Evolutionary conservation across 1,140 invertebrate genomes (phyloP).

Genomic region (Drosophila nebulosa): DNA sequence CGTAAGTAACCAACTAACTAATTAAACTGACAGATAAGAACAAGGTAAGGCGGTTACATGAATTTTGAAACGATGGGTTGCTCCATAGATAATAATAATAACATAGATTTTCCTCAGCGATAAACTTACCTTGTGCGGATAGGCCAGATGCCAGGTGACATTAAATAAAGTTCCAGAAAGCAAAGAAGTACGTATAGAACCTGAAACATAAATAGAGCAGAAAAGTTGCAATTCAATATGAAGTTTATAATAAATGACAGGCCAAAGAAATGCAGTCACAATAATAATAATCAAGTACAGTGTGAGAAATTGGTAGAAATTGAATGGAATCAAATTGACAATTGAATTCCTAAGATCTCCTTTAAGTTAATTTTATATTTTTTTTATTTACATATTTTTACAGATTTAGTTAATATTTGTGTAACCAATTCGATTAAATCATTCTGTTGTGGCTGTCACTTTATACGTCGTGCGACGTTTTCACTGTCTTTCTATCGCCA

Average conservation of each 20-base stretch:
- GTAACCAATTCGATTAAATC: no score
- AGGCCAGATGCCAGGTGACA: constrained; percentile 96
- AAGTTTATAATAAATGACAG: constrained; percentile 18
- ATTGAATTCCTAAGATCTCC: not conserved
- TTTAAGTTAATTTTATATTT: no score
- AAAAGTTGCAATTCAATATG: constrained; percentile 22
- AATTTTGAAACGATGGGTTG: not conserved
- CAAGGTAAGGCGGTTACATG: constrained; percentile 3
- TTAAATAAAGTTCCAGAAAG: constrained; percentile 92
- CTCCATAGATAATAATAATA: constrained; percentile 1
- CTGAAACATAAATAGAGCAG: constrained; percentile 82
- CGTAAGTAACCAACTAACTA: constrained; percentile 28
- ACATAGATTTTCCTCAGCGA: not conserved
- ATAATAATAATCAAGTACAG: not conserved
- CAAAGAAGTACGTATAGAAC: constrained; percentile 90
- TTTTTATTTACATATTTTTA: no score
- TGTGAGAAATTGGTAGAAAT: not conserved
- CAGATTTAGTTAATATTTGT: no score
- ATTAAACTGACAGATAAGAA: constrained; percentile 49
- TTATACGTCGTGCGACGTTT: no score
- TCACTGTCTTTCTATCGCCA: no score
- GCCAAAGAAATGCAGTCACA: not conserved
- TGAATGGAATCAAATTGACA: not conserved
- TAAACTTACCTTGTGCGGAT: constrained; percentile 93
- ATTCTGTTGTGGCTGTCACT: no score